Evolutionary conservation across 2,113 vertebrate genomes (phyloP), one percentile per base, ranked within the genome.

Genomic region (Agelaius phoeniceus): DNA sequence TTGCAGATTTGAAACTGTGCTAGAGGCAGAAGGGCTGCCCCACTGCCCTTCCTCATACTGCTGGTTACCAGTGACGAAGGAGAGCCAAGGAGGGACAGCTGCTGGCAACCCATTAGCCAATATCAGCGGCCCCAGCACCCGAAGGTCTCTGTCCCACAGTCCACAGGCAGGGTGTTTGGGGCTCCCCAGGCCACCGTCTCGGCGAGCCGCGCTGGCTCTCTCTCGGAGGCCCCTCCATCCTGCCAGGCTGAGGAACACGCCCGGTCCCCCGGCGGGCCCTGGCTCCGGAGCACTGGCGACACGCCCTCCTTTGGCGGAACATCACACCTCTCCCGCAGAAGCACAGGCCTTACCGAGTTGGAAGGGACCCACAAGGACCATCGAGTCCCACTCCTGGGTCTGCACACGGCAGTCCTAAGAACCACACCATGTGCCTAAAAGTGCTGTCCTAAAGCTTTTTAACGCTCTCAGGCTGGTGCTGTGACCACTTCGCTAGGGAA

Each of bases 111-210:
- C 30, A 28, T 9, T 1, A n/a, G 46, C 48, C 67, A 22, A 5
- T 17, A 83, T 7, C 39, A 43, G 61, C 7, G 3, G 35, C 13
- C 30, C 10, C 51, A 13, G 46, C 35, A 19, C 6, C 5, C 35
- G 14, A 4, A 2, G 75, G 46, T 69, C 35, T 35, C 58, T 4
- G 21, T 46, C 67, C 37, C 23, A 10, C 33, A 4, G 11, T 13
- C 20, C 73, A 48, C 63, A 31, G 7, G 1, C 22, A 10, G 10
- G 11, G 20, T 1, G 2, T 16, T 6, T 26, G 5, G 48, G 26
- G 15, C 10, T 44, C 17, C 23, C 27, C 30, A 19, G 8, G 43
- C 8, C 10, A 19, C 15, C 7, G 15, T 31, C 14, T 5, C 6
- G 24, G 22, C 10, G 24, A 46, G 28, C 22, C 12, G 24, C 10